Base-by-base conservation (phyloP, 2,797 vertebrate species). In the Aphelocoma californica region DNA sequence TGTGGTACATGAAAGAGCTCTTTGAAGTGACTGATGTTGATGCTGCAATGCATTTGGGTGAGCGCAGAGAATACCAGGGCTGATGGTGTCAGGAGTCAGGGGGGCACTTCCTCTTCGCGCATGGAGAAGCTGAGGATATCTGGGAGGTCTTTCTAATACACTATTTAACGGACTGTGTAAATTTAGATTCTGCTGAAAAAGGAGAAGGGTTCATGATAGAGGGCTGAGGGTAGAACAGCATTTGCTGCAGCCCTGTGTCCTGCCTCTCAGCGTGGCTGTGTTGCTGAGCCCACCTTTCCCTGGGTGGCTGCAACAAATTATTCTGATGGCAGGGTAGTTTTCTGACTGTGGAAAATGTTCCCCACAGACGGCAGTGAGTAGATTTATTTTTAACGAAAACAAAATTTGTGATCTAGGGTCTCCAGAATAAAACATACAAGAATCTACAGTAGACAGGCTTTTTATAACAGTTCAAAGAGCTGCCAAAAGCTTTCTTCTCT, bases 11-110 rank as follows among this genome's bases (percentile, higher is more conserved):
- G 88, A 97, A 97, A 97, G 96, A 94, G 81, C 51, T 72, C 96
- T 97, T 97, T 97, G 97, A 97, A 97, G 96, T 96, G 77, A 92
- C 82, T 96, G 83, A 91, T 96, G 95, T 64, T 95, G 90, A 94
- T 75, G 91, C 91, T 92, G 94, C 93, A 82, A 61, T 4, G 3
- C 88, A 75, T 96, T 96, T 95, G 86, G 91, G 86, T 2, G 44
- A 95, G 90, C 1, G 0, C 81, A 73, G 88, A 84, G 73, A 93
- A 95, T 70, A 88, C 69, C 57, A 36, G 1, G 14, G 72, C 69
- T 81, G 75, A 48, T 0, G 5, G 87, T 62, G 79, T 94, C 57
- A 70, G 93, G 75, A 92, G 61, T 38, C 66, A 75, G 53, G 74
- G 64, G 47, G 54, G 42, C 67, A 93, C 86, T 84, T 94, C 77